Base-by-base conservation (phyloP, 2,113 vertebrate species). In the Catharus fuscescens region DNA sequence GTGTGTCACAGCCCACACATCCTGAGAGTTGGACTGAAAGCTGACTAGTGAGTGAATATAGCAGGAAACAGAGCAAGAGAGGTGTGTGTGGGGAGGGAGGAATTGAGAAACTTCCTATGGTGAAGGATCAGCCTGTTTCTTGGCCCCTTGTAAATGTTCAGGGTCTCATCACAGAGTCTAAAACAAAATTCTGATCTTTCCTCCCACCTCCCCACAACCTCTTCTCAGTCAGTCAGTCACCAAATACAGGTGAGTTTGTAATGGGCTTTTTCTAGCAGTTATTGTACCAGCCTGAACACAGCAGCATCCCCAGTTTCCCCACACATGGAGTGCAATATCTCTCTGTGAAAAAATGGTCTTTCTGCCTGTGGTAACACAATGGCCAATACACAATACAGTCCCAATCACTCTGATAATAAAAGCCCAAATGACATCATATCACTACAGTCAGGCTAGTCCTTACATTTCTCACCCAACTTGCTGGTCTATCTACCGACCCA, bases 261-360 rank as follows among this genome's bases (percentile, higher is more conserved):
- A 26, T 0, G 2, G 20, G 19, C 26, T 76, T 56, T 80, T 80
- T 44, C 10, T 8, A 86, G 79, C 24, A 12, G 32, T 57, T 72
- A 12, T 6, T 38, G 20, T 18, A 29, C 34, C 10, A 5, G 32
- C 20, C 25, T 65, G 53, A 69, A 45, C 32, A 38, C 29, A 83
- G 64, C 38, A 91, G 50, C 77, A 56, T 31, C 40, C 57, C 26
- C 57, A 6, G 16, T 16, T 86, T 23, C 29, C 38, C 21, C 62
- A 48, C 3, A 25, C 4, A 10, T 0, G 3, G 23, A 14, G 6
- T 60, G 11, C 5, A 65, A 24, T 34, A 38, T 14, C 25, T 14
- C 42, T 9, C 13, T 31, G 32, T 73, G n/a, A 61, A 18, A 18
- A 76, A 86, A 47, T 2, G 3, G 6, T 52, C 32, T 38, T 88